Evolutionary conservation across 2,888 invertebrate species (phyloP), one percentile per base, ranked within the genome.

Genomic region (Heliconius charithonia): DNA sequence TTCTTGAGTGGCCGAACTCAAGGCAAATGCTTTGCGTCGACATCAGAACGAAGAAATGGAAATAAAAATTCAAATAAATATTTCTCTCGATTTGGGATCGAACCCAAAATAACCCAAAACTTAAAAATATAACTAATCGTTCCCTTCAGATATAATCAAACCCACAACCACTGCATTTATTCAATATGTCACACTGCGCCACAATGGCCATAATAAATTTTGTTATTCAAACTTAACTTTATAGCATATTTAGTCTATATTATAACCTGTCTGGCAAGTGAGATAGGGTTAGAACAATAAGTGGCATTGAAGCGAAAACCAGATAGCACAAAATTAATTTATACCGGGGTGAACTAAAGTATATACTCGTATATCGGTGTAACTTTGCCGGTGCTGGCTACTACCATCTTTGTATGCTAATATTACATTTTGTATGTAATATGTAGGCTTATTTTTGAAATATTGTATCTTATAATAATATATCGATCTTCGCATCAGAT

Each of bases 231-330:
- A 41, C 13, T 41, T 69, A n/a, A 69, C 37, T 37, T 37, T 37
- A 37, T 69, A 27, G 27, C 27, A 37, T 62, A 41, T 73, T 32
- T 77, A 73, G 56, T 87, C 89, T 87, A 87, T 85, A 83, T 81
- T 83, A 67, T 10, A 37, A 37, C 70, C 25, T 65, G 66, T 56
- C 74, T 79, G 79, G 62, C 62, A 65, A 71, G 13, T 51, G 70
- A 70, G 77, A 77, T 78, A 76, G 66, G 65, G 29, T 74, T 66
- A 51, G 63, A 51, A 81, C 81, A 81, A 81, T 81, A 78, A 74
- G 79, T 75, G 71, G 78, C 81, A 76, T 59, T 78, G 74, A 76
- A 79, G 69, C 76, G 81, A 79, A 78, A 81, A 81, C 77, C 76
- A 81, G 81, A 81, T 81, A 81, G 75, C 73, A 59, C 56, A 63